Percentiles rank a stretch among this genome's conserved stretches.
Evolutionary conservation across 1,140 invertebrate species (phyloP).

Genomic region (Drosophila guanche): DNA sequence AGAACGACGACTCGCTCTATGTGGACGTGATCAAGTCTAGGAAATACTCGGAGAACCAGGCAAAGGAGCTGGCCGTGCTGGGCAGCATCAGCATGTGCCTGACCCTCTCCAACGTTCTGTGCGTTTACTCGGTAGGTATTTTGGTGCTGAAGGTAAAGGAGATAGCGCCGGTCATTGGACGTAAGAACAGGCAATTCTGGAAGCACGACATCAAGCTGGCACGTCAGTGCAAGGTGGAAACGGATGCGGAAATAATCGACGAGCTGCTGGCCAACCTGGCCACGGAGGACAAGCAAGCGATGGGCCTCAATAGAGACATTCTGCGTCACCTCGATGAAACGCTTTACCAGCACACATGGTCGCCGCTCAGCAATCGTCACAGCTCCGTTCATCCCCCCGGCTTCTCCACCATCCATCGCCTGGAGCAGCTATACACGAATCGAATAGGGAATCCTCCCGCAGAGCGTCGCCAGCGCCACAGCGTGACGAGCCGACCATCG

Average conservation of each 20-base stretch:
- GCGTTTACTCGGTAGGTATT: slow-evolving; percentile 88
- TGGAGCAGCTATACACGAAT: slow-evolving; percentile 67
- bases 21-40: slow-evolving; percentile 78
- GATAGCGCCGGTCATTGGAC: slow-evolving; percentile 87
- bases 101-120: slow-evolving; percentile 89
- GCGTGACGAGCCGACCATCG: slow-evolving; percentile 37
- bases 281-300: slow-evolving; percentile 55
- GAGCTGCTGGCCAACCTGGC: slow-evolving; percentile 68
- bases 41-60: slow-evolving; percentile 85
- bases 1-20: slow-evolving; percentile 82
- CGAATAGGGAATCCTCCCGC: slow-evolving; percentile 20
- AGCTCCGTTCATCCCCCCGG: slow-evolving; percentile 38
- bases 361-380: slow-evolving; percentile 62
- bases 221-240: slow-evolving; percentile 70
- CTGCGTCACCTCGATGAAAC: slow-evolving; percentile 63
- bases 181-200: slow-evolving; percentile 87
- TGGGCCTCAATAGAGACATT: slow-evolving; percentile 55
- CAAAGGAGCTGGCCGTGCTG: slow-evolving; percentile 86
- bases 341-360: slow-evolving; percentile 77
- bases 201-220: slow-evolving; percentile 87
- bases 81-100: slow-evolving; percentile 88
- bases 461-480: slow-evolving; percentile 20
- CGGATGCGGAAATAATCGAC: slow-evolving; percentile 68
- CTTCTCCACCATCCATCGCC: slow-evolving; percentile 64
- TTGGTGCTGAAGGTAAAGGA: slow-evolving; percentile 90